A percentile compares a stretch with the other conserved stretches of the same genome.
These are phyloP conservation scores for Etheostoma nigrum DNA, from an alignment of 2,797 vertebrate genomes.

Conservation along the genomic window DNA sequence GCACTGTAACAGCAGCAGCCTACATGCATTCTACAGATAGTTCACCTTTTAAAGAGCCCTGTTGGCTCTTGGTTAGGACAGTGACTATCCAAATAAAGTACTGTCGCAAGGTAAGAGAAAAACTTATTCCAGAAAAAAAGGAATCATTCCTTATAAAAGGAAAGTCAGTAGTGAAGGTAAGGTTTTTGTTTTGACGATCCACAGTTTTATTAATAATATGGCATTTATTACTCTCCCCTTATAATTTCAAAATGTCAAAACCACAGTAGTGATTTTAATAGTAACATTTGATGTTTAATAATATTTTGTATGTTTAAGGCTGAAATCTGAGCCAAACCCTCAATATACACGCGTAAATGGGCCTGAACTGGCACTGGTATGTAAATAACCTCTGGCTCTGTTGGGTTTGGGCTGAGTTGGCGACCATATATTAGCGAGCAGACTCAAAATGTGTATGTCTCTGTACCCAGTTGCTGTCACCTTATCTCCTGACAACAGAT, in stretches of 20 bases:
- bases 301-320: conserved; percentile 36
- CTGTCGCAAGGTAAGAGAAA: neutral
- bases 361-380: conserved; percentile 30
- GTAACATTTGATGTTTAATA: conserved; percentile 33
- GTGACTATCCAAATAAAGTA: neutral
- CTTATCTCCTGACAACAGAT: conserved; percentile 73
- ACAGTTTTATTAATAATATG: conserved; percentile 39
- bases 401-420: conserved; percentile 27
- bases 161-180: neutral
- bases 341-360: neutral
- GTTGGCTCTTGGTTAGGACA: conserved; percentile 10
- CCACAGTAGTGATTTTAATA: conserved; percentile 29
- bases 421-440: conserved; percentile 47
- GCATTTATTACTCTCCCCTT: conserved; percentile 8
- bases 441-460: conserved; percentile 44
- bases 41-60: conserved; percentile 28
- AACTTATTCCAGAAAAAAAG: neutral
- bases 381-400: conserved; percentile 45
- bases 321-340: conserved; percentile 16
- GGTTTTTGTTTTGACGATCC: neutral
- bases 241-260: conserved; percentile 46
- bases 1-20: conserved; percentile 37
- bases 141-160: conserved; percentile 1
- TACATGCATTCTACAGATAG: conserved; percentile 9
- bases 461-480: conserved; percentile 68